Evolutionary conservation across 2,888 invertebrate species (phyloP), one percentile per base, ranked within the genome.

Genomic region (Hypsopygia costalis): DNA sequence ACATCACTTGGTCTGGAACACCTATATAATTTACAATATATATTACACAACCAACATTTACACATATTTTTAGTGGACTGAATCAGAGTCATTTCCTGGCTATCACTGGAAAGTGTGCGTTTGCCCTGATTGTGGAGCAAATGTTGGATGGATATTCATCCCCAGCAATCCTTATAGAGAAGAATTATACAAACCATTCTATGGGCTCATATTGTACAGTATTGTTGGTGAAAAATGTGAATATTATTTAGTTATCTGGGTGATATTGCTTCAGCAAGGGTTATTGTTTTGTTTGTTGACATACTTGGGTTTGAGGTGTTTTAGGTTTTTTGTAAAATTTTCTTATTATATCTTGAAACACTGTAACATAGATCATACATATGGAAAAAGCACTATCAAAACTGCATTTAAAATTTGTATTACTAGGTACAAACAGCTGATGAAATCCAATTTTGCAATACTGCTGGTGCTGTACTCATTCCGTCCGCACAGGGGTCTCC

Each of bases 91-190:
- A 44, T 92, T 89, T 70, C 90, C 91, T 41, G 91, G 90, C 11
- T 92, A 90, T 67, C 75, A 71, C 1, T 91, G 91, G 91, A 90
- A 88, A 55, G 77, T 86, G 25, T 91, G 91, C 49, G 64, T 88
- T 12, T 92, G 92, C 59, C 82, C 90, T 11, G 81, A 85, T 16
- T 92, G 92, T 74, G 87, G 89, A 37, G 64, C 75, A 28, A 90
- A 89, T 51, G 55, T 92, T 50, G 92, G 92, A 52, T 92, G 90
- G 89, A 65, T 86, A 43, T 90, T 90, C 74, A 79, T 90, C 55
- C 81, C 88, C 11, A 48, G 72, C 43, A 47, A 65, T 41, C 43
- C 50, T 40, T 43, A 44, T 37, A 42, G 44, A 37, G 49, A 51
- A 39, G 42, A 60, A 39, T 43, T 54, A 37, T 47, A 55, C 11